phyloP scores from a whole-genome alignment of 1,140 invertebrate genomes.

The Bombyx mori region ASM3026992v2 NC_085115.1:1030001-1030500 shows the following conservation, averaged over 20 bases:
- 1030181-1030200: slow-evolving; percentile 42
- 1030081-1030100: no score
- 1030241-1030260: slow-evolving; percentile 46
- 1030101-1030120: background rate
- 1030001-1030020: slow-evolving; percentile 19
- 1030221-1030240: slow-evolving; percentile 62
- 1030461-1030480: slow-evolving; percentile 40
- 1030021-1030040: slow-evolving; percentile 13
- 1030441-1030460: slow-evolving; percentile 49
- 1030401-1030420: slow-evolving; percentile 40
- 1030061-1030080: no score
- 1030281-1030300: slow-evolving; percentile 46
- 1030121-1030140: slow-evolving; percentile 4
- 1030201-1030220: slow-evolving; percentile 61
- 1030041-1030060: no score
- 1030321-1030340: slow-evolving; percentile 48
- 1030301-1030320: slow-evolving; percentile 52
- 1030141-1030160: slow-evolving; percentile 21
- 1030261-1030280: slow-evolving; percentile 35
- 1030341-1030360: slow-evolving; percentile 46
- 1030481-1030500: slow-evolving; percentile 20
- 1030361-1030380: slow-evolving; percentile 38
- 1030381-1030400: slow-evolving; percentile 29
- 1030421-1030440: slow-evolving; percentile 38
- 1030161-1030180: slow-evolving; percentile 22